Conservation (phyloP, 2,113 vertebrate species). For the Steatornis caripensis region DNA sequence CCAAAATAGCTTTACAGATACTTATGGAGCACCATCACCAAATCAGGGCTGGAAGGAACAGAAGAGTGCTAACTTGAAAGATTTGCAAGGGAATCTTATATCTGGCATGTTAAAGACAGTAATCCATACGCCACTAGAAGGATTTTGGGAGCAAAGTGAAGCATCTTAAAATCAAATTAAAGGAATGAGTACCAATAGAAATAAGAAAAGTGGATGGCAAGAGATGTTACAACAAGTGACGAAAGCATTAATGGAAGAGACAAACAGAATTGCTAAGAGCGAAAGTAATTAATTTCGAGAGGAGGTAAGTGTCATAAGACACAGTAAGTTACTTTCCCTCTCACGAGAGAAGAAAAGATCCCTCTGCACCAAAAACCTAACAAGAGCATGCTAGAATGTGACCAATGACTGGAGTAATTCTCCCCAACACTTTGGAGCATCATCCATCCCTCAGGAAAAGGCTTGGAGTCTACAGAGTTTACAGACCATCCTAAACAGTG, state of each 20-base stretch:
- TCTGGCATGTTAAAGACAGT: neutral
- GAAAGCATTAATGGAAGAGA: neutral
- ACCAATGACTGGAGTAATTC: neutral
- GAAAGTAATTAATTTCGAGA: neutral
- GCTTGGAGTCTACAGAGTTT: neutral
- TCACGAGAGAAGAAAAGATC: neutral
- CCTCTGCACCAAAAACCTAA: neutral
- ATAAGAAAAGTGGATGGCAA: neutral
- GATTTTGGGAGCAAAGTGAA: neutral
- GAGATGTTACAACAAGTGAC: neutral
- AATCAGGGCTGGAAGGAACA: neutral
- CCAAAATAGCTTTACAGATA: neutral
- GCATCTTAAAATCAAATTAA: neutral
- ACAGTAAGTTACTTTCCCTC: neutral
- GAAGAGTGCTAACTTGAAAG: neutral
- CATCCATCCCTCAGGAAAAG: neutral
- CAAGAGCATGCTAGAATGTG: neutral
- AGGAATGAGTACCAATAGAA: neutral
- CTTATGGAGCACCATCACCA: neutral
- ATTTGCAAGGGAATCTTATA: neutral
- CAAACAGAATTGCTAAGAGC: neutral
- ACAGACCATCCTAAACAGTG: neutral
- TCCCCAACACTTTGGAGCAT: neutral
- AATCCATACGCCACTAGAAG: neutral
- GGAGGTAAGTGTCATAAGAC: neutral